Percentiles rank a stretch among this genome's conserved stretches.
These are phyloP conservation scores for Spilogale gracilis DNA, from an alignment of 2,113 vertebrate genomes.

Conservation along the genomic window DNA sequence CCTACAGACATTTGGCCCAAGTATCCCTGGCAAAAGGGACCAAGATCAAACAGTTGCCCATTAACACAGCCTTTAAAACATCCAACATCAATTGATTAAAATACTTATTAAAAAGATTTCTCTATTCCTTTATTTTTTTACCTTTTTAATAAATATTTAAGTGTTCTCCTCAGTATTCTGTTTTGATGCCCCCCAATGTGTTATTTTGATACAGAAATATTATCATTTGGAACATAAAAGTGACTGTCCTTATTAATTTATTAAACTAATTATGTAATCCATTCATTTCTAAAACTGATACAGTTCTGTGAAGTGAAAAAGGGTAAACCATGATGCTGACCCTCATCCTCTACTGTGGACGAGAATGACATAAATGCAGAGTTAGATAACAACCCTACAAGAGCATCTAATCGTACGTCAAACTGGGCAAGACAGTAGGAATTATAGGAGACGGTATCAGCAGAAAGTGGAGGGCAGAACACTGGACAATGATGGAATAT, in stretches of 20 bases:
- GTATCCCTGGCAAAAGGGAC: neutral
- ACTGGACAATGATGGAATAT: neutral
- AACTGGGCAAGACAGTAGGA: neutral
- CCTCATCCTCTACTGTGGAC: neutral
- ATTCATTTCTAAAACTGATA: neutral
- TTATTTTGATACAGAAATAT: slow-evolving; percentile 24
- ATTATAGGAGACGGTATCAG: neutral
- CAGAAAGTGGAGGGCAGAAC: neutral
- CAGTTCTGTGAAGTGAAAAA: neutral
- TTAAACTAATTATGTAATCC: neutral
- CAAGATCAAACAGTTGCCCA: neutral
- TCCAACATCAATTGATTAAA: neutral
- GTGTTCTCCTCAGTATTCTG: neutral
- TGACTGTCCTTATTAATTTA: neutral
- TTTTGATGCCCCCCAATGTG: neutral
- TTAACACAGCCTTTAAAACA: neutral
- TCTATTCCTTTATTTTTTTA: neutral
- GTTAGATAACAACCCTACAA: neutral
- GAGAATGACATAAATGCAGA: neutral
- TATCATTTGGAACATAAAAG: neutral
- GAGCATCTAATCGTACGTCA: neutral
- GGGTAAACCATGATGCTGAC: neutral
- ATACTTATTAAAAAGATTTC: neutral
- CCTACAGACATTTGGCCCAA: neutral
- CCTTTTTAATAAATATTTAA: slow-evolving; percentile 18